phyloP scores from a whole-genome alignment of 2,113 vertebrate species.

The Apistogramma diplotaenia region DNA sequence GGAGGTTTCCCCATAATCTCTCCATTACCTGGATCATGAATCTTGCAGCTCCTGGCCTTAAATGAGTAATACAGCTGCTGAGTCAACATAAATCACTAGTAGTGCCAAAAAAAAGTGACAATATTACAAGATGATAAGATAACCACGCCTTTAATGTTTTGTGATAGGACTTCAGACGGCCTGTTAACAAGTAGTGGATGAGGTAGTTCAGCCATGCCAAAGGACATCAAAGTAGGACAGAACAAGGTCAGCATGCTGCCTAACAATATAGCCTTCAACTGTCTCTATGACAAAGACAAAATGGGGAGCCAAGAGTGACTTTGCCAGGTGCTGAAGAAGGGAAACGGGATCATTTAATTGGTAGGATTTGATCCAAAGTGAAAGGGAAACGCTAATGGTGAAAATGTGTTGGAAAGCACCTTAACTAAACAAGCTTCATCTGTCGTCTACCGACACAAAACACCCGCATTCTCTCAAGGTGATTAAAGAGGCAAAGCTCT shows the following conservation, averaged over 20 bases:
- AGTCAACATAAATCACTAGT: neutral
- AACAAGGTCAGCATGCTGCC: slow-evolving; percentile 51
- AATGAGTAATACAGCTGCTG: neutral
- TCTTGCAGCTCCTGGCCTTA: neutral
- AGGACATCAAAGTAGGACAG: slow-evolving; percentile 9
- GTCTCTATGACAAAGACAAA: neutral
- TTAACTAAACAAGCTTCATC: neutral
- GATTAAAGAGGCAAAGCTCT: slow-evolving; percentile 2
- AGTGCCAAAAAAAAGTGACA: neutral
- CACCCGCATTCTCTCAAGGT: slow-evolving; percentile 16
- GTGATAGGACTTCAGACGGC: slow-evolving; percentile 15
- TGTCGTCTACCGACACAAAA: slow-evolving; percentile 34
- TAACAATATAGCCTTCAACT: slow-evolving; percentile 24
- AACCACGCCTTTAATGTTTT: slow-evolving; percentile 41
- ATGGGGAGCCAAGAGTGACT: neutral
- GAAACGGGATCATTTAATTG: neutral
- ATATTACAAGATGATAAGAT: neutral
- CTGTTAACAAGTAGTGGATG: neutral
- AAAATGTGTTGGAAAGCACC: slow-evolving; percentile 4
- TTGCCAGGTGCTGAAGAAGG: neutral
- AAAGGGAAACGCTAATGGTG: neutral
- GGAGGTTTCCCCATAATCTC: neutral
- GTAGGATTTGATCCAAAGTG: neutral
- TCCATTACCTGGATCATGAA: neutral
- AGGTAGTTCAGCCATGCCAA: neutral